Conservation (phyloP, 2,888 invertebrate species). For the Apodemia zela region DNA sequence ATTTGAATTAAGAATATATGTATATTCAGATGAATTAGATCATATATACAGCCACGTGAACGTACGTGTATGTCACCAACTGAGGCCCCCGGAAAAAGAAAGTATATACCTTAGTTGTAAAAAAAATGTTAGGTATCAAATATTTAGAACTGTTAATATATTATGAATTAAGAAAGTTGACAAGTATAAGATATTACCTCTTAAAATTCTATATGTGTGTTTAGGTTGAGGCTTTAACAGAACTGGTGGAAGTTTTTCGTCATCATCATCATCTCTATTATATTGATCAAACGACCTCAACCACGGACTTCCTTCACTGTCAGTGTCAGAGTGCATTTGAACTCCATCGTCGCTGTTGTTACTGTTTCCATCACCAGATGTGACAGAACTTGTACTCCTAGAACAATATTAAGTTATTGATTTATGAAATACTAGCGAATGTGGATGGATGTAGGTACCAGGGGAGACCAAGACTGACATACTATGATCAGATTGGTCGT, state of each 20-base stretch:
- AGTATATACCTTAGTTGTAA: no score
- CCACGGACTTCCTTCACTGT: constrained; percentile 53
- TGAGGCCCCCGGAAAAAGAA: no score
- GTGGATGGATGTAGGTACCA: no score
- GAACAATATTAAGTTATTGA: neutral
- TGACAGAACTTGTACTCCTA: constrained; percentile 35
- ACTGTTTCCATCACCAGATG: constrained; percentile 28
- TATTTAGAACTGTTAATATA: neutral
- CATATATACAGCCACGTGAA: no score
- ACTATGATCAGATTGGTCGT: no score
- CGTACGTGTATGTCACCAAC: no score
- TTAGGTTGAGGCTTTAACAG: constrained; percentile 82
- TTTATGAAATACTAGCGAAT: no score
- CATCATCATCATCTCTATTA: constrained; percentile 42
- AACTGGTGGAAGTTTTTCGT: constrained; percentile 56
- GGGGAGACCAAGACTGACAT: no score
- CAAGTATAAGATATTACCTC: constrained; percentile 43
- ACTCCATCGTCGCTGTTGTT: constrained; percentile 40
- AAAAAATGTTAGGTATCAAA: no score
- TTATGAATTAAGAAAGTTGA: neutral
- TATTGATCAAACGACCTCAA: constrained; percentile 27
- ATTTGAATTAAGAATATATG: no score
- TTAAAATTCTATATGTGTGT: constrained; percentile 84
- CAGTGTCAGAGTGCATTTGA: constrained; percentile 44
- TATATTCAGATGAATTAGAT: no score